Evolutionary conservation across 2,797 vertebrate genomes (phyloP), one percentile per base, ranked within the genome.

Genomic region (Apodemus agrarius): DNA sequence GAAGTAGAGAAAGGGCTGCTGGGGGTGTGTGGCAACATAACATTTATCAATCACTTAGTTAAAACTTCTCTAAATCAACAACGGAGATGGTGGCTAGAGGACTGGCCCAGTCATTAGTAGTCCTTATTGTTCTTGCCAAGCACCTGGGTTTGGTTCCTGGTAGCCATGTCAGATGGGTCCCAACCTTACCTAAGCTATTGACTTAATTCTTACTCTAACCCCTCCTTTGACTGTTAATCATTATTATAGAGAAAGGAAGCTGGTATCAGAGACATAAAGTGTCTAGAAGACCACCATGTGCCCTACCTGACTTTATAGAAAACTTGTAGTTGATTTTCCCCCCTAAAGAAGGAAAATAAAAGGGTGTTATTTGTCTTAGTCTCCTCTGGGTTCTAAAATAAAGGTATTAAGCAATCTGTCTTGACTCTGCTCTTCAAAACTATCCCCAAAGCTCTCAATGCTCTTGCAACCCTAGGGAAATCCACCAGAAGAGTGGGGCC

Each of bases 381-480:
- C 22, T 85, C 31, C 0, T 80, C 34, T 79, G 24, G 52, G 21
- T 57, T 94, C 80, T 84, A 76, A 96, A 89, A 74, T 89, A 67
- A 82, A 6, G 46, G n/a, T 93, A 96, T 24, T 76, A 40, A 88
- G 81, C 79, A 86, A 91, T 63, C 37, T 17, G 10, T 69, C 40
- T 96, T 85, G 19, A 82, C 59, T 52, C 6, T 82, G 4, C 11
- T 72, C 5, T 93, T 92, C 86, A 19, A 88, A 93, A 84, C 7
- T 52, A 78, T 37, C 10, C 31, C 43, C 13, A 81, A 57, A 80
- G 5, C 17, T 89, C 63, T 91, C 22, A 16, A 69, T 80, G 26
- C 80, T 40, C 46, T 93, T 82, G 12, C 31, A 80, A 94, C 69
- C 40, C 6, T 29, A 76, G 85, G 10, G 72, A 37, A 95, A 74